phyloP scores from a whole-genome alignment of 2,797 vertebrate genomes.

The Eidolon dupreanum region DNA sequence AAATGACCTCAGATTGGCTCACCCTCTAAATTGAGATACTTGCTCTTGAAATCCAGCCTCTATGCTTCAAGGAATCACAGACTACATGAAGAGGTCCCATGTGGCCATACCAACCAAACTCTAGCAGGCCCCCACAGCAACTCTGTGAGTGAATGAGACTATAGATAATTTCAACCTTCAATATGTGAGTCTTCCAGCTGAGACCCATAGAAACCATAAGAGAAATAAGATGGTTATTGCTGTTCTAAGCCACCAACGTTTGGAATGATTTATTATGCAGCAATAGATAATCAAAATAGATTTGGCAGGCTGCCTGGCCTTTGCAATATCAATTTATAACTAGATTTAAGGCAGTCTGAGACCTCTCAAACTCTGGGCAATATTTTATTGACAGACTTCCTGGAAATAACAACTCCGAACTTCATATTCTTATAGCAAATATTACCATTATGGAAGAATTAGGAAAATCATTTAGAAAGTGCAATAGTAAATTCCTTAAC shows the following conservation, averaged over 20 bases:
- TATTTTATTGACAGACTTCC: background rate
- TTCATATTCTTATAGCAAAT: background rate
- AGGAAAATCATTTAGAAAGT: background rate
- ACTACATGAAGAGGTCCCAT: background rate
- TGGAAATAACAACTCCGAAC: constrained; percentile 27
- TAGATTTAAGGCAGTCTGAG: background rate
- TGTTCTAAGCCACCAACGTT: background rate
- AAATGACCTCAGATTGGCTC: background rate
- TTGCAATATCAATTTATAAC: background rate
- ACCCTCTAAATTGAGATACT: background rate
- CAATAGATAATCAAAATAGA: background rate
- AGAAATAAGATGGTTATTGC: background rate
- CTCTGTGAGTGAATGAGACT: background rate
- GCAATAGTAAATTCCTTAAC: background rate
- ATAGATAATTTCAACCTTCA: background rate
- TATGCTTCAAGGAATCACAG: background rate
- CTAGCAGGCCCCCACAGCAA: background rate
- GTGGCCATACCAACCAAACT: background rate
- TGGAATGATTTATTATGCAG: background rate
- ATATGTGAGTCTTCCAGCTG: background rate
- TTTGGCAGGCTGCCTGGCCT: background rate
- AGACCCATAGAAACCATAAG: background rate
- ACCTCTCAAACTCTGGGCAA: background rate
- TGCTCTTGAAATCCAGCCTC: background rate
- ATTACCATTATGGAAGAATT: background rate